Evolutionary conservation across 2,888 invertebrate species (phyloP), one percentile per base, ranked within the genome.

Genomic region (Diabrotica balteata): DNA sequence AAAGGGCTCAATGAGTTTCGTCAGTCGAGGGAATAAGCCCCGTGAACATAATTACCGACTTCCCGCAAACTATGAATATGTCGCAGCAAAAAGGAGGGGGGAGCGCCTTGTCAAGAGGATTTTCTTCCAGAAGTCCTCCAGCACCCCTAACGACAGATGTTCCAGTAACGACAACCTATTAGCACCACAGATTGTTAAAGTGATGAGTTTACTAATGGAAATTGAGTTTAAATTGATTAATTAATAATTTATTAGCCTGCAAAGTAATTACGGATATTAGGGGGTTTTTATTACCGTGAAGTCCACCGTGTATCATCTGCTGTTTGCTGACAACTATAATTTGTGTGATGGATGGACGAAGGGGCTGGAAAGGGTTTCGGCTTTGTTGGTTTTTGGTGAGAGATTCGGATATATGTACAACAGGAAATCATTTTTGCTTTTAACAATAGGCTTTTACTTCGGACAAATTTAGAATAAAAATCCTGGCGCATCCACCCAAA

Each of bases 211-310:
- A 52, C 64, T 68, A 61, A 65, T 68, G 49, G 68, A 53, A 65
- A 61, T 65, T 57, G 58, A 68, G 61, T 68, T 68, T 61, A 57
- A 68, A 68, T 64, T 57, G 65, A 68, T 68, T 64, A 65, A 63
- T 63, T 63, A 50, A 49, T 63, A 57, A 63, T 63, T 10, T 45
- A 49, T 49, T 43, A 53, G 8, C 49, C 50, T 43, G 22, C 58
- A n/a, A 53, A 44, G 65, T 65, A 59, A 68, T 64, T 54, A 59
- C 49, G 17, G 62, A 54, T 58, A 68, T 68, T 61, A 65, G 43
- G 61, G 57, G 32, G 42, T 55, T 61, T 68, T 68, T 64, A 61
- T 61, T 55, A 57, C 49, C 50, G 51, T 58, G 52, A 60, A 54
- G 55, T 67, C 55, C 42, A 59, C 55, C 57, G 55, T 64, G 55